Conservation (phyloP, 2,113 vertebrate species). For the Ailuropoda melanoleuca region DNA sequence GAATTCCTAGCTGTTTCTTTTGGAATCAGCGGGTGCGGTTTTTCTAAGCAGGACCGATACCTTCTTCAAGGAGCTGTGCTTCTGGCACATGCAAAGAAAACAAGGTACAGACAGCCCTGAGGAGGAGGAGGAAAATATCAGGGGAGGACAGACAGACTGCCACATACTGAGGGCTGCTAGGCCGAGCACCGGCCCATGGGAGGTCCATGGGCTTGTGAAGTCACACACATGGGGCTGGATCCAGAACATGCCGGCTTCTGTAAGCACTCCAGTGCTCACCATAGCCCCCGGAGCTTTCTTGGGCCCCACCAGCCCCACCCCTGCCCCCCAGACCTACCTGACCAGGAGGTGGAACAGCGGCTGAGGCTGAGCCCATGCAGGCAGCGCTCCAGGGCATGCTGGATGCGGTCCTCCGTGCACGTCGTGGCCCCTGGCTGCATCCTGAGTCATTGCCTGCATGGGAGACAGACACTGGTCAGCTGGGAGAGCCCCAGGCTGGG, state of each 20-base stretch:
- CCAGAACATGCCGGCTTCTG: neutral
- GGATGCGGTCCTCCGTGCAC: conserved; percentile 98
- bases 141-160: neutral
- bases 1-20: neutral
- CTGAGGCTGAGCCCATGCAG: conserved; percentile 91
- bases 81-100: neutral
- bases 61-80: neutral
- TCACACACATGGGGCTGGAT: neutral
- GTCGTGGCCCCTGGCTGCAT: conserved; percentile 95
- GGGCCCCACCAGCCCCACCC: rapidly evolving
- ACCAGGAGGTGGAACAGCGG: conserved; percentile 88
- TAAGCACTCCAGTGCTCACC: neutral
- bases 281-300: rapidly evolving
- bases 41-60: neutral
- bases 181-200: neutral
- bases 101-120: neutral
- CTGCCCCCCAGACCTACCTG: conserved; percentile 85
- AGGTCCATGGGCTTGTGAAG: neutral
- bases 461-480: neutral
- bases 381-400: conserved; percentile 95
- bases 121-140: neutral
- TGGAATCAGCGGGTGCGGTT: neutral
- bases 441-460: conserved; percentile 89
- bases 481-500: neutral
- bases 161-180: rapidly evolving